Evolutionary conservation across 2,113 vertebrate species (phyloP).

Genomic region (Pygoscelis antarcticus): DNA sequence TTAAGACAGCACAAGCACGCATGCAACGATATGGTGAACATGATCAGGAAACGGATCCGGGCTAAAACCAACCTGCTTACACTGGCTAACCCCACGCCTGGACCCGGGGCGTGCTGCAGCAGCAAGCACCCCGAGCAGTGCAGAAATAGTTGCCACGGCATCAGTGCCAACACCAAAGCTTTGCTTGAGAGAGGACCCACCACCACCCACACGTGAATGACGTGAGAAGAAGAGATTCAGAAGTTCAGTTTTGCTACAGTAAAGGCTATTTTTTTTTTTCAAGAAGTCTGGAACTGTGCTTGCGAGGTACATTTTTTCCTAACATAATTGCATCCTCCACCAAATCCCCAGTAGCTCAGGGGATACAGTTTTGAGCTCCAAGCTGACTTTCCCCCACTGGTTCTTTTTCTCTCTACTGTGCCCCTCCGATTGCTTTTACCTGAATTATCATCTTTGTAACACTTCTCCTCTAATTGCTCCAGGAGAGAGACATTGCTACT

Average conservation of each 20-base stretch:
- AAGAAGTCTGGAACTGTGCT: background rate
- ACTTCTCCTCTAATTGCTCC: conserved; percentile 24
- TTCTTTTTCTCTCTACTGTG: background rate
- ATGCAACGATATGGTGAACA: background rate
- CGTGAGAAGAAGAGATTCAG: background rate
- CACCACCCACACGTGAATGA: background rate
- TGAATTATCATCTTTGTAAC: background rate
- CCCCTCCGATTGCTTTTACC: background rate
- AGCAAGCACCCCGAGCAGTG: rapidly evolving
- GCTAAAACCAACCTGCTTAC: background rate
- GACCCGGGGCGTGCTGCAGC: rapidly evolving
- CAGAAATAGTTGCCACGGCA: background rate
- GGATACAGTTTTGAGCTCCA: background rate
- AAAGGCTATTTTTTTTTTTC: background rate
- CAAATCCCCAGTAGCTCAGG: background rate
- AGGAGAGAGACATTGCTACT: background rate
- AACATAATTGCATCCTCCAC: background rate
- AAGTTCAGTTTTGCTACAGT: background rate
- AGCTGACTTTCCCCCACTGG: background rate
- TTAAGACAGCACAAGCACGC: background rate
- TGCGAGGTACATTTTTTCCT: background rate
- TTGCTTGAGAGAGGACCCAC: background rate
- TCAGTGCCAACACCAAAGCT: background rate
- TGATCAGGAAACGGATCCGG: background rate
- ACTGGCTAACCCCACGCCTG: rapidly evolving